Evolutionary conservation across 35 echinoderm and acorn worm genomes (phyloP), one percentile per base, ranked within the genome.

Genomic region (Holothuria glaberrima): DNA sequence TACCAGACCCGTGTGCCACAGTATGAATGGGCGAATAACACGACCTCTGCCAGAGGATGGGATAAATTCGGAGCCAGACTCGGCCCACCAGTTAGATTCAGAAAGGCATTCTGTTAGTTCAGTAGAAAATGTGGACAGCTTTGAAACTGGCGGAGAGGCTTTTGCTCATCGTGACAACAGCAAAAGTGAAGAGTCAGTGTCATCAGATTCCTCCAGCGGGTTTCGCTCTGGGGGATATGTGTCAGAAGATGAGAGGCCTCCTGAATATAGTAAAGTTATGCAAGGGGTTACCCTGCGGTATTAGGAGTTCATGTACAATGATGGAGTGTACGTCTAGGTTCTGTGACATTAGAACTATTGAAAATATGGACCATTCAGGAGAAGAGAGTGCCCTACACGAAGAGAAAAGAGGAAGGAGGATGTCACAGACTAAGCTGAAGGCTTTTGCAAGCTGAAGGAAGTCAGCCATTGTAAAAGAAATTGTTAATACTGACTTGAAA

Each of bases 171-270:
- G 87, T 22, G 92, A 90, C 38, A 97, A 86, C 86, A 89, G 92
- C 83, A 94, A 98, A 86, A 98, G 95, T 48, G 95, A 98, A 46
- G 95, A 98, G 46, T 98, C 95, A 5, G 95, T 98, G 59, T 94
- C 95, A 1, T 98, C 95, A 27, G 95, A 98, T 69, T 94, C 92
- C 24, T 98, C 95, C 2, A 98, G 95, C 45, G 95, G 95, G 25
- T 98, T 98, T 86, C 87, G 92, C n/a, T 98, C 95, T 24, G 95
- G 92, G 7, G 93, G 92, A 3, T 94, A 94, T 50, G 88, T 90
- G 59, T 97, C 91, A 16, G 90, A 91, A 54, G 92, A 94, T 48
- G 93, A 94, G 28, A 91, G 90, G 18, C 94, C 94, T 21, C 95
- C 95, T 13, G 93, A 92, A 74, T 98, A 98, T 74, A 98, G 88